A percentile compares a stretch with the other conserved stretches of the same genome.
Conservation (phyloP, 2,113 vertebrate genomes). For the Chrysochloris asiatica region DNA sequence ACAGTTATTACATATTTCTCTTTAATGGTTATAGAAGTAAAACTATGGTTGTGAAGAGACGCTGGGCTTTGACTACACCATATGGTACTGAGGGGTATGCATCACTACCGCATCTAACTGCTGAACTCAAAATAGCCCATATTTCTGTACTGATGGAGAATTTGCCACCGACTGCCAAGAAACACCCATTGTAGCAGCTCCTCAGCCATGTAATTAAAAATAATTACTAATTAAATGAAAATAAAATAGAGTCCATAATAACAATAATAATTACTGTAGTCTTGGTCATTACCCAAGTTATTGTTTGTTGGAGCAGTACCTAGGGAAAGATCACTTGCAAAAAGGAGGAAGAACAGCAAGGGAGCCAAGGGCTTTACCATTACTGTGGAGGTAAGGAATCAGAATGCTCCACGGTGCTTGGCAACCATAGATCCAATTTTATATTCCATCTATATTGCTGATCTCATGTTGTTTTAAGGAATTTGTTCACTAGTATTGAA, state of each 20-base stretch:
- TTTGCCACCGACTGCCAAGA: conserved; percentile 60
- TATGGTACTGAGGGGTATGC: not conserved
- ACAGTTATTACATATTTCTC: not conserved
- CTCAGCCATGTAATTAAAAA: conserved; percentile 78
- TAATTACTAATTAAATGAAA: conserved; percentile 80
- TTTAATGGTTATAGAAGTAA: conserved; percentile 5
- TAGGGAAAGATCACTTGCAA: conserved; percentile 7
- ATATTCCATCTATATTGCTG: conserved; percentile 43
- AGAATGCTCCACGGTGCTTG: not conserved
- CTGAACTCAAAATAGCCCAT: conserved; percentile 52
- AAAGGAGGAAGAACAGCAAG: not conserved
- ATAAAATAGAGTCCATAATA: conserved; percentile 61
- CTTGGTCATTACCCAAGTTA: conserved; percentile 58
- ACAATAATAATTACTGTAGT: conserved; percentile 66
- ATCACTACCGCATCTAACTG: not conserved
- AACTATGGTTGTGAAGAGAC: conserved; percentile 29
- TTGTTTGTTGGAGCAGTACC: conserved; percentile 60
- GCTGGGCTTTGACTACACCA: not conserved
- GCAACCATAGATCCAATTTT: conserved; percentile 54
- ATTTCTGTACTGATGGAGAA: conserved; percentile 68
- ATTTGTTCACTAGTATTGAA: conserved; percentile 24
- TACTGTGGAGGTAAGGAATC: conserved; percentile 25
- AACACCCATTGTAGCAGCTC: conserved; percentile 63
- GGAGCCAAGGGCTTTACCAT: not conserved
- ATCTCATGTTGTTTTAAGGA: conserved; percentile 57